A percentile compares a stretch with the other conserved stretches of the same genome.
Evolutionary conservation across 2,888 invertebrate species (phyloP).

Genomic region (Adineta ricciae): DNA sequence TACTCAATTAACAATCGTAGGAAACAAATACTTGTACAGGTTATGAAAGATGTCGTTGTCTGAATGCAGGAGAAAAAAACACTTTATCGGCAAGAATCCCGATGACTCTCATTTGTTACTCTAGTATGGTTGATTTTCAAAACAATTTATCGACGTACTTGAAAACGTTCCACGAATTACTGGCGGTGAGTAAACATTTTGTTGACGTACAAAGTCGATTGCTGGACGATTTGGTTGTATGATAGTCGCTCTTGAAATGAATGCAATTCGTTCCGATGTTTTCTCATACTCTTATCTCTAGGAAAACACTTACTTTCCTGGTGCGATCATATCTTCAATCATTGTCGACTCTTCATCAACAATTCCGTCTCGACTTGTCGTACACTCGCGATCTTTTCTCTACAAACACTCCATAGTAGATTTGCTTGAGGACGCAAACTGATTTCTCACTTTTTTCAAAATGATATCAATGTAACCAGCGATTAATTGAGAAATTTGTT

Average conservation of each 20-base stretch:
- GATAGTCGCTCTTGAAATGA: neutral
- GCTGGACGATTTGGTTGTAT: slow-evolving; percentile 13
- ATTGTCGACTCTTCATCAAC: slow-evolving; percentile 78
- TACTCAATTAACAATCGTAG: neutral
- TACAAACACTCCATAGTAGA: slow-evolving; percentile 35
- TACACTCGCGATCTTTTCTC: slow-evolving; percentile 13
- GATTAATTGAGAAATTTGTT: slow-evolving; percentile 92
- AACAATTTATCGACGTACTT: neutral
- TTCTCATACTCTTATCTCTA: no score
- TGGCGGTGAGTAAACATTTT: slow-evolving; percentile 11
- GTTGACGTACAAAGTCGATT: neutral
- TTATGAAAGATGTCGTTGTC: neutral
- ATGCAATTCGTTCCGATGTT: no score
- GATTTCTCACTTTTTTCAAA: slow-evolving; percentile 64
- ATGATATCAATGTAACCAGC: slow-evolving; percentile 99
- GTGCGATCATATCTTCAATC: slow-evolving; percentile 91
- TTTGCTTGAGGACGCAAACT: slow-evolving; percentile 35
- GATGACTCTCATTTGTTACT: no score
- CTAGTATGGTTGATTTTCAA: no score
- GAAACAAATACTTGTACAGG: neutral
- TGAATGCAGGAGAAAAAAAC: neutral
- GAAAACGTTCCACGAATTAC: neutral
- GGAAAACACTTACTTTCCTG: slow-evolving; percentile 67
- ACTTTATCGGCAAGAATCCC: no score
- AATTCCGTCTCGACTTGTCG: neutral